These are phyloP conservation scores for Atta texana DNA, from an alignment of 1,140 invertebrate species.

Conservation along the genomic window DNA sequence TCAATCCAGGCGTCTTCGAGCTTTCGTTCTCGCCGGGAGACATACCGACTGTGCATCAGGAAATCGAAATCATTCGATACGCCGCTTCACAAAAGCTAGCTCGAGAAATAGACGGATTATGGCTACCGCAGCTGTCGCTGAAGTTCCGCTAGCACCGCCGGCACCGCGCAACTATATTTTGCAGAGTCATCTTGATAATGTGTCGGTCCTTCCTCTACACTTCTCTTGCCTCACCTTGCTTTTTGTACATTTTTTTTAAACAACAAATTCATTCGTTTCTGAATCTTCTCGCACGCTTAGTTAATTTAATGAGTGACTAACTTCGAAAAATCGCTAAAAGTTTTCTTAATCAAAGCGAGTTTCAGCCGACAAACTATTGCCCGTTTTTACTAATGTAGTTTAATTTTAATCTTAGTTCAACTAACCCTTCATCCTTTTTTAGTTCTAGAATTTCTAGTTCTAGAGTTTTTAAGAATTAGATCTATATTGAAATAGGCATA, in stretches of 20 bases:
- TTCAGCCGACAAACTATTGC: not conserved
- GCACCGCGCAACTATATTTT: constrained; percentile 34
- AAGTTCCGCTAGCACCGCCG: constrained; percentile 30
- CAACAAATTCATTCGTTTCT: constrained; percentile 3
- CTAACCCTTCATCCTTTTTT: too few species aligned
- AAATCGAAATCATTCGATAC: constrained; percentile 52
- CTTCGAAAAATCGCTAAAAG: constrained; percentile 1
- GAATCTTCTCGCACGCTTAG: not conserved
- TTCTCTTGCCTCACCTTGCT: not conserved
- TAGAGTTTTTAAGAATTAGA: too few species aligned
- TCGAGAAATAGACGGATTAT: constrained; percentile 56
- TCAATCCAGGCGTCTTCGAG: constrained; percentile 14
- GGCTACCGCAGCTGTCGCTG: constrained; percentile 56
- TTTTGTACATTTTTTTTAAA: constrained; percentile 30
- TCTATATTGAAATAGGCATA: too few species aligned
- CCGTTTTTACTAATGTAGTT: too few species aligned
- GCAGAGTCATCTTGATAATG: constrained; percentile 52
- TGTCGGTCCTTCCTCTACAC: not conserved
- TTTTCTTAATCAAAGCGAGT: not conserved
- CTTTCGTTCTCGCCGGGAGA: constrained; percentile 14
- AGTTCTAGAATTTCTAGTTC: too few species aligned
- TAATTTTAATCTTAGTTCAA: too few species aligned
- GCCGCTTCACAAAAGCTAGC: constrained; percentile 23
- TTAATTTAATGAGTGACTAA: not conserved
- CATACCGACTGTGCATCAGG: not conserved